Percentiles rank a stretch among this genome's conserved stretches.
Conservation (phyloP, 1,140 invertebrate genomes). For the Rhopalosiphum padi region DNA sequence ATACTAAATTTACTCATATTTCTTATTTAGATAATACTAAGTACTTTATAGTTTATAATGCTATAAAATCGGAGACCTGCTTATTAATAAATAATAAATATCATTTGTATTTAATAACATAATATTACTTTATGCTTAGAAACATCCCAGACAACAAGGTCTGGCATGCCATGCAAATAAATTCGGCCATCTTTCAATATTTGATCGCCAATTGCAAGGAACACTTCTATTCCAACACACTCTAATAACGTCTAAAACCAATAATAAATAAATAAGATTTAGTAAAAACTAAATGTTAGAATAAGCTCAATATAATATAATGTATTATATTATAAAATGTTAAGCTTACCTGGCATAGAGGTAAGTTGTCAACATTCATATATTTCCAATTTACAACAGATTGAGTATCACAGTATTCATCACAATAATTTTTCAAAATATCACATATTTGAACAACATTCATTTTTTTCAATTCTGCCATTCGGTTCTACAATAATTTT, state of each 20-base stretch:
- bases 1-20: no score
- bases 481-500: background rate
- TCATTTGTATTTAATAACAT: slow-evolving; percentile 12
- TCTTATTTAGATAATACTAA: background rate
- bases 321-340: no score
- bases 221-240: slow-evolving; percentile 68
- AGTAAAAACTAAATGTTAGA: background rate
- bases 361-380: slow-evolving; percentile 61
- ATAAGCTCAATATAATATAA: background rate
- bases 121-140: slow-evolving; percentile 64
- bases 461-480: slow-evolving; percentile 21
- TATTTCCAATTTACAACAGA: slow-evolving; percentile 43
- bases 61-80: background rate
- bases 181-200: slow-evolving; percentile 70
- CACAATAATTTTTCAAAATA: slow-evolving; percentile 61
- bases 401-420: slow-evolving; percentile 60
- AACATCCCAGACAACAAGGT: slow-evolving; percentile 81
- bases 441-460: slow-evolving; percentile 42
- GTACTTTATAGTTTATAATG: background rate
- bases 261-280: slow-evolving; percentile 35
- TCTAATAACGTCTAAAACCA: slow-evolving; percentile 66
- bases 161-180: slow-evolving; percentile 78
- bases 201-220: slow-evolving; percentile 71
- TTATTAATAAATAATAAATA: background rate
- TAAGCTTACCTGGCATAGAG: slow-evolving; percentile 65